Conservation (phyloP, 2,797 vertebrate species). For the Peromyscus nudipes region DNA sequence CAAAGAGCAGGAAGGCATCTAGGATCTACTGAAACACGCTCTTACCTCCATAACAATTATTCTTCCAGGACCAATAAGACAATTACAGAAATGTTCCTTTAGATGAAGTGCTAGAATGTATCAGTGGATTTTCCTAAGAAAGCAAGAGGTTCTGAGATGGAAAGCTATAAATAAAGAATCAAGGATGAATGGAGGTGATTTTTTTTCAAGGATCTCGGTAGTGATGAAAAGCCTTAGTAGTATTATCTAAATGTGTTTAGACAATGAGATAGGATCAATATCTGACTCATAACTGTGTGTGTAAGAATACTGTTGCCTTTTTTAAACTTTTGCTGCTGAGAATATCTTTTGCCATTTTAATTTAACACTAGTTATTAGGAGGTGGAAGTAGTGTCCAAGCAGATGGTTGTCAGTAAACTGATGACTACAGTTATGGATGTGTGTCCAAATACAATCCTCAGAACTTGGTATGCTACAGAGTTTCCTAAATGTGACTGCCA, state of each 20-base stretch:
- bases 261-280: neutral
- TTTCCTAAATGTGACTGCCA: conserved; percentile 88
- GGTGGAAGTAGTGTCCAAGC: conserved; percentile 88
- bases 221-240: neutral
- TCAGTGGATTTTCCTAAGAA: neutral
- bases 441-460: conserved; percentile 90
- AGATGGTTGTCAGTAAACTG: conserved; percentile 90
- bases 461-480: conserved; percentile 88
- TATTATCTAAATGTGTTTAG: conserved; percentile 11
- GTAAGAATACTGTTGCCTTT: conserved; percentile 84
- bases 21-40: neutral
- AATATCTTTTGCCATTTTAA: conserved; percentile 86
- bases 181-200: neutral
- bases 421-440: conserved; percentile 89
- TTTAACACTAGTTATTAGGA: conserved; percentile 86
- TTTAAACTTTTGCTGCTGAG: conserved; percentile 85
- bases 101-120: neutral
- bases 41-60: neutral
- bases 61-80: neutral
- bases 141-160: neutral
- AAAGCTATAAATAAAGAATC: conserved; percentile 6
- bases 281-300: conserved; percentile 71
- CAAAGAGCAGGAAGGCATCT: neutral
- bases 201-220: neutral
- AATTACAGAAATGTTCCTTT: neutral